Conservation (phyloP, 2,888 invertebrate species). For the Pterostichus madidus region DNA sequence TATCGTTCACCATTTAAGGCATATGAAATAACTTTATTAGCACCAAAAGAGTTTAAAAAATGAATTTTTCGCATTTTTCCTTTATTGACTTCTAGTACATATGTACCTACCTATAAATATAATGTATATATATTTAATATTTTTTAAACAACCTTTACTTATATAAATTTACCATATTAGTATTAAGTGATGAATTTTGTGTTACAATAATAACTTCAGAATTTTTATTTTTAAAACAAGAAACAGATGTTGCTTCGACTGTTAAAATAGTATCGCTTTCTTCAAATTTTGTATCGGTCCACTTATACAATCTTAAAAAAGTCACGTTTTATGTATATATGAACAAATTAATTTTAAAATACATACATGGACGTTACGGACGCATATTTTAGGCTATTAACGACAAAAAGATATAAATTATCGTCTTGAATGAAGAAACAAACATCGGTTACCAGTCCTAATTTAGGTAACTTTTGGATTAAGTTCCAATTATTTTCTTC, state of each 20-base stretch:
- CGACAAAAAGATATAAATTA: slow-evolving; percentile 44
- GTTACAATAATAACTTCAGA: slow-evolving; percentile 15
- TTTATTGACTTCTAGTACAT: slow-evolving; percentile 37
- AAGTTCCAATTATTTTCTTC: slow-evolving; percentile 42
- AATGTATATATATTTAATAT: slow-evolving; percentile 10
- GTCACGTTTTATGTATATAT: background rate
- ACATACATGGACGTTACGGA: slow-evolving; percentile 29
- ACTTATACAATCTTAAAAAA: slow-evolving; percentile 35
- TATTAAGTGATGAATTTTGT: slow-evolving; percentile 14
- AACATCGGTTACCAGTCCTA: slow-evolving; percentile 18
- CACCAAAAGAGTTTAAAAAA: slow-evolving; percentile 28
- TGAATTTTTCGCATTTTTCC: slow-evolving; percentile 30
- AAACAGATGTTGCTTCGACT: slow-evolving; percentile 17
- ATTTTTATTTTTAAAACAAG: slow-evolving; percentile 40
- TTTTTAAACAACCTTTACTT: background rate
- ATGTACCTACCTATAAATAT: slow-evolving; percentile 31
- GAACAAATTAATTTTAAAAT: background rate
- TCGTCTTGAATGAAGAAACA: slow-evolving; percentile 31
- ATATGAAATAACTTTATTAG: slow-evolving; percentile 34
- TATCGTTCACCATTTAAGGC: slow-evolving; percentile 30
- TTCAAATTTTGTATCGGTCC: slow-evolving; percentile 29
- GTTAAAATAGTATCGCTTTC: slow-evolving; percentile 45
- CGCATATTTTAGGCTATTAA: slow-evolving; percentile 14
- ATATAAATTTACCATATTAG: slow-evolving; percentile 14
- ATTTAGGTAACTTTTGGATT: background rate